Conservation (phyloP, 2,113 vertebrate genomes). For the Colossoma macropomum region DNA sequence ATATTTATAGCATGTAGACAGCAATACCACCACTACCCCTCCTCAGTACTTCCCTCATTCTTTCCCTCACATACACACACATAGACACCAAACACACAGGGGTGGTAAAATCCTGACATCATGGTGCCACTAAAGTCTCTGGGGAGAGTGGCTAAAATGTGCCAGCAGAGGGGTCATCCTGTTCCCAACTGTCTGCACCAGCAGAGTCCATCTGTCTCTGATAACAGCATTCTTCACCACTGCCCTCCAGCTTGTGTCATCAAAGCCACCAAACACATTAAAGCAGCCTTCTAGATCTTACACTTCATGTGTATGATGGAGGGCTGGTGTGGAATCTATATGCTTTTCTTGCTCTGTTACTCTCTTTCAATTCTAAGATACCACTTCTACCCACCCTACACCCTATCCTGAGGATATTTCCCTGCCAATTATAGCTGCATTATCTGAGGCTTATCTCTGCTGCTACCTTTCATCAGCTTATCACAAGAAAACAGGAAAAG, state of each 20-base stretch:
- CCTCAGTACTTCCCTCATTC: slow-evolving; percentile 4
- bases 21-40: not conserved
- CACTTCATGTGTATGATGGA: slow-evolving; percentile 16
- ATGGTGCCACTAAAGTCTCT: slow-evolving; percentile 26
- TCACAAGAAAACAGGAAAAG: not conserved
- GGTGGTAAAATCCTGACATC: slow-evolving; percentile 26
- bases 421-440: not conserved
- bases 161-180: slow-evolving; percentile 29
- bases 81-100: not conserved
- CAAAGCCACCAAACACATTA: slow-evolving; percentile 8
- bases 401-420: not conserved
- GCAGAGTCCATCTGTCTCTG: slow-evolving; percentile 7
- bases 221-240: slow-evolving; percentile 31
- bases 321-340: not conserved
- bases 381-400: not conserved
- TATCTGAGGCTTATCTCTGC: not conserved
- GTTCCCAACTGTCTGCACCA: slow-evolving; percentile 13
- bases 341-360: not conserved
- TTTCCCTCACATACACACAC: not conserved
- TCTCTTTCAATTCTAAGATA: not conserved
- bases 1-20: not conserved
- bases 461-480: slow-evolving; percentile 1
- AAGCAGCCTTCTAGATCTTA: not conserved
- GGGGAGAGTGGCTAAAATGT: slow-evolving; percentile 4
- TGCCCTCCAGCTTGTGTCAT: not conserved